phyloP scores from a whole-genome alignment of 37 sponge, comb jelly and placozoan genomes.

The Haliclona indistincta region DNA sequence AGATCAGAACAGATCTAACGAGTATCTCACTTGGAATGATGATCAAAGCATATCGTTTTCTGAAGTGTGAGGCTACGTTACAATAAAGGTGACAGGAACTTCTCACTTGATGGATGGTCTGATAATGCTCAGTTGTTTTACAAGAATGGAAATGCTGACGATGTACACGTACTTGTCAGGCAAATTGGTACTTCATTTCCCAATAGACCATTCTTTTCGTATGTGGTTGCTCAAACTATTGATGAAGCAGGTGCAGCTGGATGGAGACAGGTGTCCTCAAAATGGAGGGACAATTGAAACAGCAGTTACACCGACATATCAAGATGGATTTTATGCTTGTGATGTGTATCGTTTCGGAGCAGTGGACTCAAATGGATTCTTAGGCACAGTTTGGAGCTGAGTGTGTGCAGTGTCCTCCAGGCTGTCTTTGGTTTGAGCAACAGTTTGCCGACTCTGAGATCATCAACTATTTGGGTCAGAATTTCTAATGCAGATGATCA shows the following conservation, averaged over 20 bases:
- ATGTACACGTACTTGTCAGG: neutral
- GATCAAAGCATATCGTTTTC: neutral
- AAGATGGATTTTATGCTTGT: neutral
- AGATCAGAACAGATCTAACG: neutral
- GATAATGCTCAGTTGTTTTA: neutral
- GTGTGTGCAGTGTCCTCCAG: constrained; percentile 6
- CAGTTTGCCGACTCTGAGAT: neutral
- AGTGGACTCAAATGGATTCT: neutral
- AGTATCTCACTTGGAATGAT: neutral
- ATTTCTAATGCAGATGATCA: neutral
- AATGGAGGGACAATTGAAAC: no score
- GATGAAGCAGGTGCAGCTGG: no score
- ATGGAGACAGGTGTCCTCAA: neutral
- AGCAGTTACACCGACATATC: neutral
- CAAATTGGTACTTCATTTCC: neutral
- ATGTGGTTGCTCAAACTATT: constrained; percentile 1
- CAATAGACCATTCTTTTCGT: neutral
- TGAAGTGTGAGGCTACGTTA: constrained; percentile 2
- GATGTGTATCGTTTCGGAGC: neutral
- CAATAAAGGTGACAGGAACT: neutral
- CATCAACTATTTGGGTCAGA: neutral
- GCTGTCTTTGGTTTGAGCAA: constrained; percentile 4
- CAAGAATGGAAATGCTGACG: neutral
- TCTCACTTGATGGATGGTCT: neutral
- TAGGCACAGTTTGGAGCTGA: neutral